Evolutionary conservation across 35 echinoderm and acorn worm genomes (phyloP), one percentile per base, ranked within the genome.

Genomic region (Strongylocentrotus purpuratus): DNA sequence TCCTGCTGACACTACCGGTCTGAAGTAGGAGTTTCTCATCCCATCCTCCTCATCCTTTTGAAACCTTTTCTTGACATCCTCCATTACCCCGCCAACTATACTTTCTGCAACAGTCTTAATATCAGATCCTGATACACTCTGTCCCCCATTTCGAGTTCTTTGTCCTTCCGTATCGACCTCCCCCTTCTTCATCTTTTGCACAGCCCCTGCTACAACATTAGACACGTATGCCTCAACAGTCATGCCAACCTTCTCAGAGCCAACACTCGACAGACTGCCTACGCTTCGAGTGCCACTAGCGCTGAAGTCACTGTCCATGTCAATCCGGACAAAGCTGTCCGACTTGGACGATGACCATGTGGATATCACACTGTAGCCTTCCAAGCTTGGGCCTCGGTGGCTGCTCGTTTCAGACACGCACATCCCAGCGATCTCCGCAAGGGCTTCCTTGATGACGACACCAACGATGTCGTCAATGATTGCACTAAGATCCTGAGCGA

Each of bases 301-400:
- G 93, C 46, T 61, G 52, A 94, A 47, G 33, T 96, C 95, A 48
- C 94, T 95, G 0, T 98, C 96, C 61, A 85, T 33, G 47, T 95
- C 86, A 7, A 98, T 95, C 86, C 96, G 96, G 17, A 98, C 97
- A 88, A 97, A 97, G 46, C 96, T 97, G 50, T 98, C 97, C 7
- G 97, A 97, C 65, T 94, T 95, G 89, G 33, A 90, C 85, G 65
- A 78, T 33, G 97, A 98, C 32, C 88, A 92, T 7, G 97, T 96
- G 20, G 97, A 98, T 18, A 98, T 96, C 18, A 98, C 46, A 85
- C 97, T 97, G 94, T 94, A 98, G 85, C 96, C 97, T 35, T 94
- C 97, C 35, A 98, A 88, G 45, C 94, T 90, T 20, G 97, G 96
- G 20, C 95, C 96, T 20, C 93, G 28, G 46, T 94, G 94, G 55